Percentiles rank a stretch among this genome's conserved stretches.
These are phyloP conservation scores for Heliconius aoede DNA, from an alignment of 2,888 invertebrate genomes.

Conservation along the genomic window DNA sequence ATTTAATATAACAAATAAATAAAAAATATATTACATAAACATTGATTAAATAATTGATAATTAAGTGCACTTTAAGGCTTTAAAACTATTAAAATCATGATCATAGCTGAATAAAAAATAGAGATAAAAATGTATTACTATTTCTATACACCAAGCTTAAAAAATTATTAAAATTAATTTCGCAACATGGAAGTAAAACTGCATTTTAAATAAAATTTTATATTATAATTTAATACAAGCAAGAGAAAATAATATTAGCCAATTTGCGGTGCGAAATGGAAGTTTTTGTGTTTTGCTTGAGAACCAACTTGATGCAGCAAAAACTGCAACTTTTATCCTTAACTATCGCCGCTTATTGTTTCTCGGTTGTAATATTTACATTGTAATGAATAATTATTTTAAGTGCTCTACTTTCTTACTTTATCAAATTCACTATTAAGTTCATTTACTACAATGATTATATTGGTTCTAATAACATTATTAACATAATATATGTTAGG, in stretches of 20 bases:
- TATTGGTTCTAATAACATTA: too few relatives aligned
- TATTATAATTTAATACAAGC: constrained; percentile 31
- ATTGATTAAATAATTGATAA: too few relatives aligned
- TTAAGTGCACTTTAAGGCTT: too few relatives aligned
- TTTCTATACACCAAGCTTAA: not conserved
- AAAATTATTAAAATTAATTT: not conserved
- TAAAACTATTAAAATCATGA: too few relatives aligned
- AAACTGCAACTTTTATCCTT: constrained; percentile 45
- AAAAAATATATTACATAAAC: too few relatives aligned
- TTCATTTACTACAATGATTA: too few relatives aligned
- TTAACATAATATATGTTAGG: too few relatives aligned
- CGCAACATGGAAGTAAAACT: not conserved
- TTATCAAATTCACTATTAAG: not conserved
- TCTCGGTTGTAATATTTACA: constrained; percentile 38
- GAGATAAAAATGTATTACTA: not conserved
- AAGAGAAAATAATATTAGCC: constrained; percentile 39
- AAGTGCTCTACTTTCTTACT: constrained; percentile 27
- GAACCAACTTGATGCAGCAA: constrained; percentile 46
- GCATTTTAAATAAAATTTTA: not conserved
- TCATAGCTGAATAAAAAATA: not conserved
- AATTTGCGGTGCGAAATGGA: constrained; percentile 39
- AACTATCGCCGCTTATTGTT: constrained; percentile 44
- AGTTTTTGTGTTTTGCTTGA: constrained; percentile 40
- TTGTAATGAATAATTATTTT: constrained; percentile 45
- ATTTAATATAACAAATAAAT: too few relatives aligned